Conservation (phyloP, 2,113 vertebrate genomes). For the Alosa alosa region DNA sequence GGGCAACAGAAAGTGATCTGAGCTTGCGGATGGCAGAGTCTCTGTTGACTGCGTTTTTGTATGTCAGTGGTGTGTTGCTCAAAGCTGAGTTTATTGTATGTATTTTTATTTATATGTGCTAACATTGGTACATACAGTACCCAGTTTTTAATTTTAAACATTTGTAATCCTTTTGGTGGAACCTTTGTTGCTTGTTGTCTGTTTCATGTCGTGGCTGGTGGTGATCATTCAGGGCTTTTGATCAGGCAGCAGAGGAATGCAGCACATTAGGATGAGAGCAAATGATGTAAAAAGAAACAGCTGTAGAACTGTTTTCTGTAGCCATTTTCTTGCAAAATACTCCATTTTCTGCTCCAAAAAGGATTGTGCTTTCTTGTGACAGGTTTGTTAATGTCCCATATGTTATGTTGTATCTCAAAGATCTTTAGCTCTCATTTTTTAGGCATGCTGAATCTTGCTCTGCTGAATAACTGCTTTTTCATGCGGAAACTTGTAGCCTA, state of each 20-base stretch:
- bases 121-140: background rate
- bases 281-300: background rate
- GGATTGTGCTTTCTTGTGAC: background rate
- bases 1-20: no score
- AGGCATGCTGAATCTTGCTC: conserved; percentile 2
- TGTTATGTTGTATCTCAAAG: background rate
- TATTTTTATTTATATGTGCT: background rate
- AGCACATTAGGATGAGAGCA: background rate
- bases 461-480: background rate
- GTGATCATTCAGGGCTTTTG: background rate
- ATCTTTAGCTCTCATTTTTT: background rate
- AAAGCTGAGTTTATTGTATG: no score
- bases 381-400: background rate
- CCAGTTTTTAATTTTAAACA: background rate
- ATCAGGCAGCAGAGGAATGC: background rate
- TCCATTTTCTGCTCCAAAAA: background rate
- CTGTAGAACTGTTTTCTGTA: background rate
- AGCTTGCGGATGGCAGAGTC: no score
- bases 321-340: background rate
- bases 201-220: background rate
- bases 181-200: background rate
- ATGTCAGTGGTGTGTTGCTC: no score
- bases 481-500: background rate
- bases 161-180: background rate
- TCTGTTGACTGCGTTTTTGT: no score